phyloP scores from a whole-genome alignment of 2,113 vertebrate species.

The Haplochromis vanheusdeni region DNA sequence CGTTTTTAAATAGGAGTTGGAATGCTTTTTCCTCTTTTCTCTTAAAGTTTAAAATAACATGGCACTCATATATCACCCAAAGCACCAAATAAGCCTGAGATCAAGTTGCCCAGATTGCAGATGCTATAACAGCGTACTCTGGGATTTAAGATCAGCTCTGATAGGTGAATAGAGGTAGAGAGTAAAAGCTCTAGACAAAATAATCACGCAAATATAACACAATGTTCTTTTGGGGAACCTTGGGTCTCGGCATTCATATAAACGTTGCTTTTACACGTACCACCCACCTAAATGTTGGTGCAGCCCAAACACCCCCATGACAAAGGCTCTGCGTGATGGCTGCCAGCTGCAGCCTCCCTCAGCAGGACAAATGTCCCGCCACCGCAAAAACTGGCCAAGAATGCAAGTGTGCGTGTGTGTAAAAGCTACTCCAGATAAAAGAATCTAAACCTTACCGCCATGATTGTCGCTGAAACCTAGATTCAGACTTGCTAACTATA shows the following conservation, averaged over 20 bases:
- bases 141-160: neutral
- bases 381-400: neutral
- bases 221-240: neutral
- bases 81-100: neutral
- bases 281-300: neutral
- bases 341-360: neutral
- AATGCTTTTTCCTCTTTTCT: neutral
- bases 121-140: neutral
- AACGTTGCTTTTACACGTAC: neutral
- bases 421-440: neutral
- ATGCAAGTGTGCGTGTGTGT: neutral
- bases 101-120: neutral
- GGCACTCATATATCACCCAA: neutral
- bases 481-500: slow-evolving; percentile 9
- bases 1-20: neutral
- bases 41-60: slow-evolving; percentile 5
- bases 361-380: neutral
- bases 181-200: neutral
- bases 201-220: neutral
- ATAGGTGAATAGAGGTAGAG: neutral
- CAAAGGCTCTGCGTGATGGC: neutral
- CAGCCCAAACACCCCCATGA: neutral
- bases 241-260: neutral
- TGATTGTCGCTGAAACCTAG: neutral
- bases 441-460: neutral